A percentile compares a stretch with the other conserved stretches of the same genome.
phyloP scores from a whole-genome alignment of 2,888 invertebrate genomes.

The Dorcus parallelipipedus region DNA sequence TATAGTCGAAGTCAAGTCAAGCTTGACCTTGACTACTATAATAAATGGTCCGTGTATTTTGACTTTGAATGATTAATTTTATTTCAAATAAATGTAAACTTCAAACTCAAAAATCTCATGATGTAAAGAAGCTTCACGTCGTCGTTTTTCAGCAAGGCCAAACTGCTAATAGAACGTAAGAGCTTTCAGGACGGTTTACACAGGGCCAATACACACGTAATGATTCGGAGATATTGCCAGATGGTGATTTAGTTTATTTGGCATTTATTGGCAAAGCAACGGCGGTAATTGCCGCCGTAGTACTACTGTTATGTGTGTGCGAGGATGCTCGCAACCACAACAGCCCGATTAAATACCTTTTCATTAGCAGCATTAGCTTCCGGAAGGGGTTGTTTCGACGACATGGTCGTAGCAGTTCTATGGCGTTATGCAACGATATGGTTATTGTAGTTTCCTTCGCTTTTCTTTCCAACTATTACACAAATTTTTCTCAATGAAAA shows the following conservation, averaged over 20 bases:
- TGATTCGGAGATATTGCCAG: conserved; percentile 26
- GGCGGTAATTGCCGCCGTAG: conserved; percentile 23
- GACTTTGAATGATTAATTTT: too few relatives aligned
- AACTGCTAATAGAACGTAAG: conserved; percentile 5
- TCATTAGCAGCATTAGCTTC: conserved; percentile 3
- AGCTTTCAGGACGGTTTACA: conserved; percentile 7
- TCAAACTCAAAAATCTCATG: too few relatives aligned
- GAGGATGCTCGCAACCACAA: conserved; percentile 13
- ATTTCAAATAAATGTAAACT: too few relatives aligned
- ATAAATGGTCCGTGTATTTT: too few relatives aligned
- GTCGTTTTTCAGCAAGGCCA: neutral
- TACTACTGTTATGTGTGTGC: conserved; percentile 14
- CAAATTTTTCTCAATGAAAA: too few relatives aligned
- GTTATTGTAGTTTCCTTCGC: too few relatives aligned
- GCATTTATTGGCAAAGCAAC: conserved; percentile 31
- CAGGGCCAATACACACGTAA: conserved; percentile 15
- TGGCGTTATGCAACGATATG: too few relatives aligned
- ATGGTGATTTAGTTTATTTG: conserved; percentile 34
- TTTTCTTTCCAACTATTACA: too few relatives aligned
- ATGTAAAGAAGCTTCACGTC: too few relatives aligned
- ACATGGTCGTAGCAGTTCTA: too few relatives aligned
- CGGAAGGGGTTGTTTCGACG: neutral
- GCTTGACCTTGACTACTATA: too few relatives aligned
- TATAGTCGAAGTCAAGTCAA: too few relatives aligned
- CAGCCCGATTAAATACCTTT: conserved; percentile 12